Evolutionary conservation across 2,113 vertebrate species (phyloP).

Genomic region (Upupa epops): DNA sequence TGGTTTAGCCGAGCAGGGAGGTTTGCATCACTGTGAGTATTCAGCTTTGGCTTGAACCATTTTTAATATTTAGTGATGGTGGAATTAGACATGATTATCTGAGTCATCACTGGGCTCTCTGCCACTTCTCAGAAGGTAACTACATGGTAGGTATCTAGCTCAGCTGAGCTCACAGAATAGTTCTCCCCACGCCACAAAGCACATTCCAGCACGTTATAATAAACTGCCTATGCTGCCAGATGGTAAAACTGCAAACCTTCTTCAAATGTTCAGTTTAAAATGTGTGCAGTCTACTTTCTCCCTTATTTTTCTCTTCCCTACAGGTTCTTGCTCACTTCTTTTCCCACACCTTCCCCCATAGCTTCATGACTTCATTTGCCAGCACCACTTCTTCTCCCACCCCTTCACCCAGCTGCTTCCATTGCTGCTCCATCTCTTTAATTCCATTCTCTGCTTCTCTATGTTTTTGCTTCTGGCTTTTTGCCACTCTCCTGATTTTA

Average conservation of each 20-base stretch:
- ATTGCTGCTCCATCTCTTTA: slow-evolving; percentile 10
- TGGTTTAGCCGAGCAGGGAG: not conserved
- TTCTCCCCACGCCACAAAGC: not conserved
- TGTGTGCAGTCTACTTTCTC: slow-evolving; percentile 12
- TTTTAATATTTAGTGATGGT: not conserved
- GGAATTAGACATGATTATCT: not conserved
- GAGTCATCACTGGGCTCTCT: not conserved
- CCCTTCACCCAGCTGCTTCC: slow-evolving; percentile 55
- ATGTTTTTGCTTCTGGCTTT: not conserved
- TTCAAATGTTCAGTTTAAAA: slow-evolving; percentile 48
- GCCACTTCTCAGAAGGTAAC: not conserved
- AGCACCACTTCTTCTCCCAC: slow-evolving; percentile 29
- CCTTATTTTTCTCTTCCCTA: slow-evolving; percentile 34
- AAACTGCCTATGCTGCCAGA: slow-evolving; percentile 48
- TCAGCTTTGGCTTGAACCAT: not conserved
- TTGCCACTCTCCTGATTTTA: not conserved
- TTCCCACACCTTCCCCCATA: slow-evolving; percentile 65
- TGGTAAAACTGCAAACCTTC: slow-evolving; percentile 42
- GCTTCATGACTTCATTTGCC: slow-evolving; percentile 36
- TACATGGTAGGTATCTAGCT: not conserved
- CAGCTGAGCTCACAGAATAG: slow-evolving; percentile 5
- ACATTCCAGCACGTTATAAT: slow-evolving; percentile 18
- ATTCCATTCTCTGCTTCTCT: slow-evolving; percentile 3
- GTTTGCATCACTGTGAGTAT: not conserved
- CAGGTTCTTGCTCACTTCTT: slow-evolving; percentile 61